phyloP scores from a whole-genome alignment of 2,113 vertebrate species.

The Apteryx owenii region DNA sequence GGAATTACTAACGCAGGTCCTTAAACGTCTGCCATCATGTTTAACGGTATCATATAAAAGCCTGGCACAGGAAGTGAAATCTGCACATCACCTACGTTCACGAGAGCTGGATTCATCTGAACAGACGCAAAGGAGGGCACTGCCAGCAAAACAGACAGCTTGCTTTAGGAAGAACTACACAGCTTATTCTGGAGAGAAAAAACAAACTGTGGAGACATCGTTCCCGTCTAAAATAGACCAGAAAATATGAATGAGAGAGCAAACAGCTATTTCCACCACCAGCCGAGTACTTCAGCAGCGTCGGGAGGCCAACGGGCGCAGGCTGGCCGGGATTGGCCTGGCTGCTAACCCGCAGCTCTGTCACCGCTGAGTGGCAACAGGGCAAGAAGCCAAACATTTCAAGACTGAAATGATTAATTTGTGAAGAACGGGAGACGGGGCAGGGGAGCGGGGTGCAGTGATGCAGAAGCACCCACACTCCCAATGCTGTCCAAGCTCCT shows the following conservation, averaged over 20 bases:
- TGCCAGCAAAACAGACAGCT: not conserved
- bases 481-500: not conserved
- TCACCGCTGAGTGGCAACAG: not conserved
- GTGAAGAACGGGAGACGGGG: not conserved
- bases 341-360: too few species aligned
- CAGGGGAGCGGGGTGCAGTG: not conserved
- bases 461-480: not conserved
- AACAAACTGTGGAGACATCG: not conserved
- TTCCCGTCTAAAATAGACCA: not conserved
- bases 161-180: not conserved
- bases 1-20: not conserved
- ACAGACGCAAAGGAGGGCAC: not conserved
- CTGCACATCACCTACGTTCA: not conserved
- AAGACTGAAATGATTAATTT: not conserved
- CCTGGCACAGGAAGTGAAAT: not conserved
- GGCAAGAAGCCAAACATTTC: not conserved
- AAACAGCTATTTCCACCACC: not conserved
- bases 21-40: not conserved
- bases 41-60: not conserved
- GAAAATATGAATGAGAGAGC: not conserved
- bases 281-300: not conserved
- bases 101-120: not conserved
- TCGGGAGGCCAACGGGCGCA: not conserved
- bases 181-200: not conserved
- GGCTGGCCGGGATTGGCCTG: accelerated